Evolutionary conservation across 30 jellyfish, hydroid and myxozoan genomes (phyloP).

Genomic region (Cassiopea xamachana): DNA sequence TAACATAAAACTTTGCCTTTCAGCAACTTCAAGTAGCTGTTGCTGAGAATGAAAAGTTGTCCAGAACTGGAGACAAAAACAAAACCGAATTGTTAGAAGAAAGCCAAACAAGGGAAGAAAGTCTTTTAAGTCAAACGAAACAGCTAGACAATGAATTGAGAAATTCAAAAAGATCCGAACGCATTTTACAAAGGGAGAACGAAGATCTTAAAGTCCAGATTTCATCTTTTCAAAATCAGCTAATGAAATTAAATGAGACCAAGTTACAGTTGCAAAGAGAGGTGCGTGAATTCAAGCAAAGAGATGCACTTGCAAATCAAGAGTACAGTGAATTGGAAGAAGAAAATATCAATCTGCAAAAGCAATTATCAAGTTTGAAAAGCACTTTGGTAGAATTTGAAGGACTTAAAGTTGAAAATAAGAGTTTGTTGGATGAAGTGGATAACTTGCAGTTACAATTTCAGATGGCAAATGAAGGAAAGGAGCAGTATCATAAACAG

Average conservation of each 20-base stretch:
- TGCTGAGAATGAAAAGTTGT: slow-evolving; percentile 71
- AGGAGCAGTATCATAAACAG: slow-evolving; percentile 90
- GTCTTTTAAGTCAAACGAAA: slow-evolving; percentile 56
- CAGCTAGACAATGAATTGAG: slow-evolving; percentile 76
- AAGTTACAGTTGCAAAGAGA: slow-evolving; percentile 77
- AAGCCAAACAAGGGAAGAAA: slow-evolving; percentile 88
- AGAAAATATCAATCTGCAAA: slow-evolving; percentile 86
- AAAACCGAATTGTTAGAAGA: slow-evolving; percentile 85
- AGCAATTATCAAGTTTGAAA: slow-evolving; percentile 75
- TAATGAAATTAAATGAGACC: slow-evolving; percentile 52
- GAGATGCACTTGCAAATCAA: slow-evolving; percentile 72
- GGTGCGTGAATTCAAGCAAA: slow-evolving; percentile 50
- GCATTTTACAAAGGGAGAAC: slow-evolving; percentile 61
- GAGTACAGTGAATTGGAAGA: slow-evolving; percentile 92
- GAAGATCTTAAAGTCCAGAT: slow-evolving; percentile 71
- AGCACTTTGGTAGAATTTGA: slow-evolving; percentile 93
- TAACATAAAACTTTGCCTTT: background rate
- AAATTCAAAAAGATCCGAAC: slow-evolving; percentile 66
- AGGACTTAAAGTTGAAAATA: slow-evolving; percentile 94
- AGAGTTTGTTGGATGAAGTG: slow-evolving; percentile 90
- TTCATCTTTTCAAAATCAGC: slow-evolving; percentile 65
- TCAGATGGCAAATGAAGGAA: slow-evolving; percentile 87
- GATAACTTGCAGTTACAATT: slow-evolving; percentile 91
- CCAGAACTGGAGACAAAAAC: slow-evolving; percentile 77
- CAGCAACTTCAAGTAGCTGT: slow-evolving; percentile 81